Base-by-base conservation (phyloP, 2,113 vertebrate genomes). In the Microcebus tavaratra region DNA sequence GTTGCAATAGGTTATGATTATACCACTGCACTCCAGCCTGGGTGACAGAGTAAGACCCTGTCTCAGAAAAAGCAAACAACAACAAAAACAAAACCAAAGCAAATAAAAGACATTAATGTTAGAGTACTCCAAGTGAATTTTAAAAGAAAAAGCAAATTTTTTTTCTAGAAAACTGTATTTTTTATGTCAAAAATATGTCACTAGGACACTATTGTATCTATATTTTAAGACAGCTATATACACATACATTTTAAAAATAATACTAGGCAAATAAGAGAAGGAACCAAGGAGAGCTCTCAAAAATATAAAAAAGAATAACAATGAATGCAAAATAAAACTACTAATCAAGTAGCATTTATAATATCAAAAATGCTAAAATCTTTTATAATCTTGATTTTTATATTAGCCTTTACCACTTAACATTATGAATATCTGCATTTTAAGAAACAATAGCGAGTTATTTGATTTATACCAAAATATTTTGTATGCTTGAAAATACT, bases 311-410 rank as follows among this genome's bases (percentile, higher is more conserved):
- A 96, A 95, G 59, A 96, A 94, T 93, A 88, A 91, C 88, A 94
- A 89, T 34, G 29, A 96, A 94, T 91, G 42, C 68, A 96, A 95
- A 57, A 92, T 11, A 48, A 96, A 96, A 27, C 79, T 81, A 93
- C 90, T 93, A 96, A 97, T 96, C 55, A 97, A 97, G 89, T 3
- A 97, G 42, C 39, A 94, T 90, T 95, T 95, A 76, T 14, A 91
- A 67, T n/a, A 79, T 90, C 10, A 94, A 80, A 96, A 95, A 90
- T 93, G 5, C 10, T 84, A 88, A 90, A 95, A 67, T 29, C 80
- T 91, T 92, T 97, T 94, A 70, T 48, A 94, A 97, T 83, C 59
- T 67, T 97, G 79, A 91, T 45, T 89, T 96, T 92, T 91, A 57
- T 90, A 20, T 84, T 75, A 23, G 76, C 27, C 73, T 88, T 75